Conservation (phyloP, 2,113 vertebrate species). For the Tychaedon coryphoeus region DNA sequence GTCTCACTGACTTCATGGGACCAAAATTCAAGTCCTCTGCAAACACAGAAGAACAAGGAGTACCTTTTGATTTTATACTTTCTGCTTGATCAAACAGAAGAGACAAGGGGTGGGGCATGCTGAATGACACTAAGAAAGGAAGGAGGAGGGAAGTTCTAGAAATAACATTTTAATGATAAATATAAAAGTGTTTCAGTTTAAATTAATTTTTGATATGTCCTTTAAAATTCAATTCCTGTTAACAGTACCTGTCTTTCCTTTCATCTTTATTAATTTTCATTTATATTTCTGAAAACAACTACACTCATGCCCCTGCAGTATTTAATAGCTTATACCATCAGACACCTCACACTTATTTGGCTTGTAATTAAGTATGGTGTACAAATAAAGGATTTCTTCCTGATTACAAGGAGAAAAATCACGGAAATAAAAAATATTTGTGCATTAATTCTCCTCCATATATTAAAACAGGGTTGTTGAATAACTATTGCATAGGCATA, state of each 20-base stretch:
- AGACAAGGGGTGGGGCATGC: neutral
- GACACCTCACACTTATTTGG: neutral
- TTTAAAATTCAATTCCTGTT: conserved; percentile 29
- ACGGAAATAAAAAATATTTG: neutral
- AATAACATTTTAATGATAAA: conserved; percentile 16
- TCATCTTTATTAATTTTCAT: neutral
- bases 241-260: neutral
- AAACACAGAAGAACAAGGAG: neutral
- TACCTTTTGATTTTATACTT: neutral
- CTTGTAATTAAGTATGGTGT: neutral
- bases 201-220: neutral
- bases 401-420: neutral
- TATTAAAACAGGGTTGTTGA: neutral
- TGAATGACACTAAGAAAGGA: neutral
- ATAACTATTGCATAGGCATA: neutral
- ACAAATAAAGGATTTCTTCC: neutral
- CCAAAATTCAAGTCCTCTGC: neutral
- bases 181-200: neutral
- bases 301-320: neutral
- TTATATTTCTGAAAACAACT: conserved; percentile 3
- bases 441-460: neutral
- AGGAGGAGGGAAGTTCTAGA: neutral
- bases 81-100: neutral
- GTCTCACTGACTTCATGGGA: neutral
- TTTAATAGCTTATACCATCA: neutral